These are phyloP conservation scores for Morinoia aosen DNA, from an alignment of 2,888 invertebrate species.

Conservation along the genomic window DNA sequence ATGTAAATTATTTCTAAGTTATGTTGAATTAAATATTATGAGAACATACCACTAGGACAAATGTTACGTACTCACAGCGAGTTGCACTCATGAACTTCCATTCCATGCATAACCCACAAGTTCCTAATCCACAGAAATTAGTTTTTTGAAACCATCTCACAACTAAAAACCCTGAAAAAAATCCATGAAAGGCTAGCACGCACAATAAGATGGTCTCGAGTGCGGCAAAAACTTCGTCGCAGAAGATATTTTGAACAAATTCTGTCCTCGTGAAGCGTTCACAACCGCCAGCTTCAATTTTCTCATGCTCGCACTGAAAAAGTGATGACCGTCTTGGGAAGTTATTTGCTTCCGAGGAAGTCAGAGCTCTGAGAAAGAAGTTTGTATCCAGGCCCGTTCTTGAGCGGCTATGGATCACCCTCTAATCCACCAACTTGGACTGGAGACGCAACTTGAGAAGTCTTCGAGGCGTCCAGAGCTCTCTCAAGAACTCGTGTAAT, in stretches of 20 bases:
- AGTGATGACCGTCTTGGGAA: slow-evolving; percentile 30
- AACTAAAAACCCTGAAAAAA: not conserved
- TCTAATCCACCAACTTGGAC: slow-evolving; percentile 34
- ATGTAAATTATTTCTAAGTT: not conserved
- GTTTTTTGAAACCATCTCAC: not conserved
- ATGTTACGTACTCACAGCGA: no score
- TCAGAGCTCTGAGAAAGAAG: not conserved
- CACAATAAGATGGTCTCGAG: not conserved
- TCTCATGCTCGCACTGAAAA: not conserved
- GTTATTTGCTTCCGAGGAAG: not conserved
- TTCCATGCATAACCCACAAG: not conserved
- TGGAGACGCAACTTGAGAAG: slow-evolving; percentile 25
- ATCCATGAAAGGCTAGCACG: not conserved
- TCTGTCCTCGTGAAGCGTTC: not conserved
- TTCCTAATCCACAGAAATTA: not conserved
- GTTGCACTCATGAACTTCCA: no score
- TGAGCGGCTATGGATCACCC: slow-evolving; percentile 21
- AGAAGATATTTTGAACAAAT: not conserved
- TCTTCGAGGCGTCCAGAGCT: not conserved
- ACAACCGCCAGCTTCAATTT: not conserved
- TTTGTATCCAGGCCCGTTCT: slow-evolving; percentile 8
- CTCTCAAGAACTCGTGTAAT: slow-evolving; percentile 32
- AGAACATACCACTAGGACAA: no score
- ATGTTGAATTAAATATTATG: not conserved
- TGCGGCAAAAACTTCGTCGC: not conserved